Evolutionary conservation across 2,888 invertebrate genomes (phyloP), one percentile per base, ranked within the genome.

Genomic region (Linnaemya vulpina): DNA sequence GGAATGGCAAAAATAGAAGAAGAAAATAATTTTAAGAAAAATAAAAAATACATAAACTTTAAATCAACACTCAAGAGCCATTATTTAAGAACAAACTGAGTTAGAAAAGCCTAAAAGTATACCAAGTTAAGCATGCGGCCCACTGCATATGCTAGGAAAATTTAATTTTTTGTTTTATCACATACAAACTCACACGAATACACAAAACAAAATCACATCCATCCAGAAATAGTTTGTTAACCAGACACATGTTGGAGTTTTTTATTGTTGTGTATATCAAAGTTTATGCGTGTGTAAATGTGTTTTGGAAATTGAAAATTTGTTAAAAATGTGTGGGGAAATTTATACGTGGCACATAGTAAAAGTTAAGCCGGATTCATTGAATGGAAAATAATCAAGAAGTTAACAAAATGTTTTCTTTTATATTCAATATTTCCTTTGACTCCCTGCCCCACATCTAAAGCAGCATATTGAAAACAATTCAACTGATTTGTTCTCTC

Each of bases 51-150:
- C 46, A 67, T n/a, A 74, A 80, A 81, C 68, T 81, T 81, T 81
- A 81, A 81, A 81, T 75, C 81, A 75, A 81, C 81, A 81, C 62
- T 81, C 62, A 62, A 53, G 68, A 22, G 60, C 67, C 67, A 74
- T 80, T 80, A 74, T 68, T 80, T 80, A 80, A 67, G 51, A 80
- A 63, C 30, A 46, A 25, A 63, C 63, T 63, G 30, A 15, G 25
- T 70, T 65, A 53, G 63, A 53, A n/a, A 46, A 25, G 9, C 25
- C 46, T 30, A 49, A 30, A 49, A 22, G 11, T 25, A 17, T 43
- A 30, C 58, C 25, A 13, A 15, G 20, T 53, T 30, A n/a, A 22
- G 10, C 22, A 75, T 25, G 35, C 17, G 25, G 25, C 53, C 40
- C 30, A 20, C 17, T 55, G 38, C 49, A 70, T 62, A 70, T 78